These are phyloP conservation scores for Megaceryle maxima DNA, from an alignment of 2,113 vertebrate species.

Conservation along the genomic window DNA sequence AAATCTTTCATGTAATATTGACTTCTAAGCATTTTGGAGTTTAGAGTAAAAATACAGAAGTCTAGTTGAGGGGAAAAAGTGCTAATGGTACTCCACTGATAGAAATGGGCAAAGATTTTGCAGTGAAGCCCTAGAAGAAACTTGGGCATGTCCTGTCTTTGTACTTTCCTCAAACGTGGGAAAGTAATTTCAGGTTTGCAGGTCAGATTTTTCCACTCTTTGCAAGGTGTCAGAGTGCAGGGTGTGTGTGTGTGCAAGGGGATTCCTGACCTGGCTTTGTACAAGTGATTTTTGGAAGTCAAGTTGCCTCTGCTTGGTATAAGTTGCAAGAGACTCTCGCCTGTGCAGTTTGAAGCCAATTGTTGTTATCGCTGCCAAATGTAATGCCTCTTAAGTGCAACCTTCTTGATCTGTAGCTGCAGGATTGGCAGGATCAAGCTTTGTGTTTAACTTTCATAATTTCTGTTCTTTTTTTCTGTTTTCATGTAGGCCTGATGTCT, in stretches of 20 bases:
- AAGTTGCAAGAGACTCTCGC: background rate
- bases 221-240: background rate
- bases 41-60: background rate
- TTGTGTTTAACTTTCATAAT: rapidly evolving
- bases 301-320: background rate
- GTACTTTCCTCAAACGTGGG: background rate
- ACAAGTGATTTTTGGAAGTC: background rate
- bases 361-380: background rate
- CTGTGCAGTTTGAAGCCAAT: background rate
- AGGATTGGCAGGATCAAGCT: background rate
- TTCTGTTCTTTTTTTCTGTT: background rate
- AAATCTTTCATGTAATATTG: background rate
- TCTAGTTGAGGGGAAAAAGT: background rate
- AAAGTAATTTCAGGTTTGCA: background rate
- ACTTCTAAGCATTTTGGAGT: background rate
- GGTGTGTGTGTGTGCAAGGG: rapidly evolving
- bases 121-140: background rate
- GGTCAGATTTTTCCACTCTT: background rate
- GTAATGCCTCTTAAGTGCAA: background rate
- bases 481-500: background rate
- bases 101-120: background rate
- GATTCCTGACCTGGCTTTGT: background rate
- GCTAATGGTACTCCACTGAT: rapidly evolving
- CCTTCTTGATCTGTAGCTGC: rapidly evolving
- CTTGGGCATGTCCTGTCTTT: background rate